phyloP scores from a whole-genome alignment of 2,888 invertebrate genomes.

The Drosophila vallismaia region DNA sequence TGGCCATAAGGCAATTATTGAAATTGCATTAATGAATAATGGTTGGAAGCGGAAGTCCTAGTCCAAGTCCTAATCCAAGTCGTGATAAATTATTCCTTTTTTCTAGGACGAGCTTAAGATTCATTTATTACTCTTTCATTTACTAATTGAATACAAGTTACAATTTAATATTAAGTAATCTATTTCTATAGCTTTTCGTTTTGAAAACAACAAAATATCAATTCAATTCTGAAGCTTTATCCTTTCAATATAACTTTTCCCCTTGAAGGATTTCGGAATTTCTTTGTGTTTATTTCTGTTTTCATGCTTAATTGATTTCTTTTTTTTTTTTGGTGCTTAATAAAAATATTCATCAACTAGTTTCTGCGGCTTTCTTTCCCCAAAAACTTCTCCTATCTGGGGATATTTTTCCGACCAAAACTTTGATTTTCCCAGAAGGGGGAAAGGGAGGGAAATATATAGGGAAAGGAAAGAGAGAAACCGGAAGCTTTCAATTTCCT shows the following conservation, averaged over 20 bases:
- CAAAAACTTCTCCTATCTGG: background rate
- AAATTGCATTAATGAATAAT: slow-evolving; percentile 15
- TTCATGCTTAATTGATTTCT: background rate
- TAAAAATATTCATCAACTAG: too few species aligned
- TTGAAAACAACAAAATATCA: background rate
- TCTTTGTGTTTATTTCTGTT: background rate
- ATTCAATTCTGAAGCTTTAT: background rate
- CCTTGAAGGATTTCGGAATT: background rate
- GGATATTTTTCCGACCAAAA: background rate
- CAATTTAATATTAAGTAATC: background rate
- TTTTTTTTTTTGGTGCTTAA: background rate
- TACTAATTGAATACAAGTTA: background rate
- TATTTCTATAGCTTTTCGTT: background rate
- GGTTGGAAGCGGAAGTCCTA: background rate
- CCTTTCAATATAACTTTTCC: background rate
- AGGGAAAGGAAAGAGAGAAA: too few species aligned
- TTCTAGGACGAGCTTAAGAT: background rate
- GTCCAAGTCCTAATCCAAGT: background rate
- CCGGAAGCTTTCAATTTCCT: slow-evolving; percentile 70
- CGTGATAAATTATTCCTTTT: slow-evolving; percentile 7
- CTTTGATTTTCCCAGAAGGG: slow-evolving; percentile 14
- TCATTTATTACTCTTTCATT: slow-evolving; percentile 5
- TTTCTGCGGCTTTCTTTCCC: too few species aligned
- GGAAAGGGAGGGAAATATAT: background rate
- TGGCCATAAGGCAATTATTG: background rate